Evolutionary conservation across 1,140 invertebrate species (phyloP), one percentile per base, ranked within the genome.

Genomic region (Kradibia gibbosae): DNA sequence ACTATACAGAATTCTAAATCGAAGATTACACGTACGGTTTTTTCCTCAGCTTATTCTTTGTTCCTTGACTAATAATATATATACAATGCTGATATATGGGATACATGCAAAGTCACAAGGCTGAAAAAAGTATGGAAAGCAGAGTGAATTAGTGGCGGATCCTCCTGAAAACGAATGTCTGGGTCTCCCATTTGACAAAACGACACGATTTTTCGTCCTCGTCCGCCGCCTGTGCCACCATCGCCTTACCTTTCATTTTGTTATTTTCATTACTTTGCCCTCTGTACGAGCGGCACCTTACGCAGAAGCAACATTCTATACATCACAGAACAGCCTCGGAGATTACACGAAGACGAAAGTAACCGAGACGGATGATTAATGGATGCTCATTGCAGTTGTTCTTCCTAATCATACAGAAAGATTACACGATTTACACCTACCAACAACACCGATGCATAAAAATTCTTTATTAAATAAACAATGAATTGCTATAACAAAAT

Each of bases 291-390:
- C 53, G 36, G 10, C n/a, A 8, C n/a, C n/a, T 57, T 7, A 60
- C 11, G 36, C 28, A 60, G 31, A 45, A 76, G 60, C 73, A 82
- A 76, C 55, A 31, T 42, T 25, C 25, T 28, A 10, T 31, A 3
- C 17, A 25, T 13, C 25, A 3, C 28, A 7, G n/a, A 71, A 74
- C 13, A 60, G 78, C 74, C 84, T 73, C 53, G 67, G 77, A 85
- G 82, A 85, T 84, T 78, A 82, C 74, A 36, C 82, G 57, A 84
- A 84, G 65, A 57, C 65, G 81, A 83, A 83, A 84, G 84, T 87
- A 86, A 85, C 83, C 77, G 83, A 70, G 53, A 73, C 55, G 71
- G 71, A 87, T 88, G 86, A 88, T 87, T 87, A 87, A 87, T 88
- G 86, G 81, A 87, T 83, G 4, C 74, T 72, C 77, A 76, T 67